Base-by-base conservation (phyloP, 2,797 vertebrate species). In the Euthynnus affinis region DNA sequence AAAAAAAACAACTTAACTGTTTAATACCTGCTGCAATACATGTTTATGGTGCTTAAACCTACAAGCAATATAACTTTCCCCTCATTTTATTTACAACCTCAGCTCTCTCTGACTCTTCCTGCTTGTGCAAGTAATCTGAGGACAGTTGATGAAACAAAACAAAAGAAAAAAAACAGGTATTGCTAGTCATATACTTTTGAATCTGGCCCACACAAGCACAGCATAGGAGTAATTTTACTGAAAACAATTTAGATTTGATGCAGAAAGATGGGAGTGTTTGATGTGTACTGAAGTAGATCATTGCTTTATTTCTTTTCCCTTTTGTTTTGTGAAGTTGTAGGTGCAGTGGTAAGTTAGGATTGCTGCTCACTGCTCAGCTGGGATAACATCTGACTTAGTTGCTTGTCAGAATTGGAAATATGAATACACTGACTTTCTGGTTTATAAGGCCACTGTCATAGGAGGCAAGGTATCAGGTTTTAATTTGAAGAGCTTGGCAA, bases 331-430 rank as follows among this genome's bases (percentile, higher is more conserved):
- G 4, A 55, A 40, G 40, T n/a, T 77, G 15, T 20, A 23, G 7
- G 14, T 6, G 34, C 37, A 40, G 32, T 40, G 12, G 29, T 6
- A 6, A 60, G n/a, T 22, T 0, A 51, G 6, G 18, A 62, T 25
- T 34, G 6, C 22, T 68, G 27, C 27, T 29, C 27, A 29, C 27
- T 29, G 3, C 27, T 29, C 27, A 29, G 15, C 23, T 37, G 6
- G 12, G 49, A 61, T 29, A 62, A 53, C 37, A 63, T 46, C 23
- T 37, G 63, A 68, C 63, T 79, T 49, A 23, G 20, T 22, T 17
- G 44, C 9, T 65, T 53, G 3, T 65, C 25, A 65, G 17, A 52
- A 65, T 42, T 60, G 14, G 46, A 4, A n/a, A n/a, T 17, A 9
- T 29, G 18, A 53, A 83, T 55, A 22, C 0, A 17, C 42, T 17